Percentiles rank a stretch among this genome's conserved stretches.
phyloP scores from a whole-genome alignment of 2,888 invertebrate species.

The Dasypolia templi region DNA sequence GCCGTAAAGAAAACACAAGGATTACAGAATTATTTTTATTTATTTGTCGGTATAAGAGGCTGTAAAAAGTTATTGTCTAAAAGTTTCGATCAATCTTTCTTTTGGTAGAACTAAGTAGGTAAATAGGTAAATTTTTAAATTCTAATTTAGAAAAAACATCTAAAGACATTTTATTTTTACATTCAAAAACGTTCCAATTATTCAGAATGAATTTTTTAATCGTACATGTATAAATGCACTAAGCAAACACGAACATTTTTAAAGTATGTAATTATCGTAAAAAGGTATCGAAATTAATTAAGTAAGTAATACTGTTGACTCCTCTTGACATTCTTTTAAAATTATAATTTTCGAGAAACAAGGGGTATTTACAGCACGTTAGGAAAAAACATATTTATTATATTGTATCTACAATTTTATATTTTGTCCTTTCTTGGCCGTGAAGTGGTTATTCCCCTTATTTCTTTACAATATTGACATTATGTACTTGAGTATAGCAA shows the following conservation, averaged over 20 bases:
- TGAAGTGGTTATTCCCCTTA: constrained; percentile 50
- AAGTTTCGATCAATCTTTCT: constrained; percentile 84
- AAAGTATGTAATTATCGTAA: constrained; percentile 76
- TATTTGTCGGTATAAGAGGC: constrained; percentile 88
- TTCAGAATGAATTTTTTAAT: constrained; percentile 65
- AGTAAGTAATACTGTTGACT: constrained; percentile 89
- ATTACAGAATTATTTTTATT: constrained; percentile 85
- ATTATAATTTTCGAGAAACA: constrained; percentile 68
- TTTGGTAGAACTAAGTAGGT: constrained; percentile 76
- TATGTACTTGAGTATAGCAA: constrained; percentile 63
- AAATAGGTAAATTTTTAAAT: constrained; percentile 72
- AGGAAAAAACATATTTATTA: constrained; percentile 40
- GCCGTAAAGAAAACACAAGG: constrained; percentile 77
- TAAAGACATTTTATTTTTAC: constrained; percentile 66
- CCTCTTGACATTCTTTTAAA: constrained; percentile 77
- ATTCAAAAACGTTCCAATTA: constrained; percentile 66
- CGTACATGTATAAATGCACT: constrained; percentile 77
- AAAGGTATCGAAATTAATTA: constrained; percentile 87
- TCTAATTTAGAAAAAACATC: constrained; percentile 75
- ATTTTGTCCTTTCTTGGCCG: constrained; percentile 51
- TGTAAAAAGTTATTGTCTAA: constrained; percentile 90
- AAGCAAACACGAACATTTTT: constrained; percentile 74
- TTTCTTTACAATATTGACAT: constrained; percentile 62
- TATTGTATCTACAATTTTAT: constrained; percentile 61
- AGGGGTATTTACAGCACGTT: constrained; percentile 64